Conservation (phyloP, 2,797 vertebrate species). For the Hydrocynus forskahlii region DNA sequence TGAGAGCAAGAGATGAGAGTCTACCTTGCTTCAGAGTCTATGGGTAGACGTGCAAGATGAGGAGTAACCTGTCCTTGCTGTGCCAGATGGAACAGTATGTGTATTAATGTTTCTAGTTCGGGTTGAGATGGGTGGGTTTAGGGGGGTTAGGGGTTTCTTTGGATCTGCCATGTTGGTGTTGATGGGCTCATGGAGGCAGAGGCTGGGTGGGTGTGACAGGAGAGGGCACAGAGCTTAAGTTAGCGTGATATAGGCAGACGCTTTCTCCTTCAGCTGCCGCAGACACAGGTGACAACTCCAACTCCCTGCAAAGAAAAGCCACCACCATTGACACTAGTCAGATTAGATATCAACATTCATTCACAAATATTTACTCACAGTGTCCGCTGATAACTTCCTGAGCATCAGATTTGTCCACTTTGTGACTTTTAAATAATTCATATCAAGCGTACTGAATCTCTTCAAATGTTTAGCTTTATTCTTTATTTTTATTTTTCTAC, state of each 20-base stretch:
- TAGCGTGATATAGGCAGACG: constrained; percentile 93
- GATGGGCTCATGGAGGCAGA: constrained; percentile 62
- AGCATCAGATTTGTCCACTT: not conserved
- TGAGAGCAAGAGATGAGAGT: constrained; percentile 1
- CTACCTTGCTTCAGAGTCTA: constrained; percentile 15
- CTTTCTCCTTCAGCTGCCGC: constrained; percentile 93
- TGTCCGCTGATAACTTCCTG: not conserved
- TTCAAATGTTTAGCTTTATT: too few relatives aligned
- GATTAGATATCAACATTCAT: not conserved
- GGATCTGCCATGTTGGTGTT: constrained; percentile 49
- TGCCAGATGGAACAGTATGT: constrained; percentile 9
- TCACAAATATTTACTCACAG: not conserved
- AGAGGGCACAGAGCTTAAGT: constrained; percentile 80
- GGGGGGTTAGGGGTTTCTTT: constrained; percentile 39
- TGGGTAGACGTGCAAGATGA: constrained; percentile 1
- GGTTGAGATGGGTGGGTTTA: not conserved
- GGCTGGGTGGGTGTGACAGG: constrained; percentile 55
- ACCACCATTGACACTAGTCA: not conserved
- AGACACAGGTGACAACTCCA: constrained; percentile 96
- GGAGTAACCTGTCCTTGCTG: not conserved
- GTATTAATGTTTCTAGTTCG: constrained; percentile 16
- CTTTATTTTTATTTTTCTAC: too few relatives aligned
- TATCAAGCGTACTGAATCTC: too few relatives aligned
- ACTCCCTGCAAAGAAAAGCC: constrained; percentile 77
- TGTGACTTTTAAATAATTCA: too few relatives aligned